Base-by-base conservation (phyloP, 1,140 invertebrate species). In the Leucophenga varia region DNA sequence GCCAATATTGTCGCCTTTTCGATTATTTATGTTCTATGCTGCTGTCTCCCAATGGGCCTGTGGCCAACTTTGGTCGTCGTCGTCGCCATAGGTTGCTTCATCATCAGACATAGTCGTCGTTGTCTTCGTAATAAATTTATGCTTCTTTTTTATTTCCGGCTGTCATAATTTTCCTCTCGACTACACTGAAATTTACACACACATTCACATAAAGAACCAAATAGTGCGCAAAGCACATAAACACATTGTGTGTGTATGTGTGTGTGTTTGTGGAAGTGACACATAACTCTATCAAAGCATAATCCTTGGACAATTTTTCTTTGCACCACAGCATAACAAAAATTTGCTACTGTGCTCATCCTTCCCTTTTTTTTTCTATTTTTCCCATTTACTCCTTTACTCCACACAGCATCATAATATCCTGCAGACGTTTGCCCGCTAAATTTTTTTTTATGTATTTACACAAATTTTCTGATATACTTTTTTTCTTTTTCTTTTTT, bases 11-110 rank as follows among this genome's bases (percentile, higher is more conserved):
- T 68, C 60, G 64, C 59, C 65, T 54, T 47, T 61, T 57, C 61
- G 65, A 65, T 69, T 69, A 69, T 69, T 69, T 69, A 69, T 69
- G 65, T n/a, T n/a, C n/a, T n/a, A 69, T 69, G 55, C 65, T 69
- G 57, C 38, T 37, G 35, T 39, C 37, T 65, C 65, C 65, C 65
- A 50, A 51, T 52, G 65, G 65, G 65, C 65, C 52, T 64, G 61
- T 70, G 65, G 65, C 65, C 65, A 69, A 69, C 55, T 69, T 67
- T 67, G 63, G 63, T 67, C 64, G 63, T 67, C 63, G 63, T 68
- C 64, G 63, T 67, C 22, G 22, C 10, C 22, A 25, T 25, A 5
- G 22, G 5, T 25, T 5, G 5, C 22, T 6, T 25, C 22, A 25
- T 25, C 22, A 25, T 25, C 10, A 25, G 22, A 6, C 22, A 25